phyloP scores from a whole-genome alignment of 1,140 invertebrate species.

The Nasonia longicornis region DNA sequence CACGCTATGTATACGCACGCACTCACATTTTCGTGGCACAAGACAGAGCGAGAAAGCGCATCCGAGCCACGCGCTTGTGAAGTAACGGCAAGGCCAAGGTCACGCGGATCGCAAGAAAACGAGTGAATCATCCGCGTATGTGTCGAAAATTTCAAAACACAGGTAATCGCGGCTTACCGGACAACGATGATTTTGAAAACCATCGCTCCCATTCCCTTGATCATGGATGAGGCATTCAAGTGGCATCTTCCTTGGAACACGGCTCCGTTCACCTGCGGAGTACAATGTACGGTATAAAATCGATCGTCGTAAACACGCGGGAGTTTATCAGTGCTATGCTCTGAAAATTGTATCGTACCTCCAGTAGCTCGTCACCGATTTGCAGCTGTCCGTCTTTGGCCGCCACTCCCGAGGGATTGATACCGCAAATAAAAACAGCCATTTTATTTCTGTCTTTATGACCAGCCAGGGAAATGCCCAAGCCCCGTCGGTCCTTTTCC shows the following conservation, averaged over 20 bases:
- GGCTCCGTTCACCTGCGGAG: constrained; percentile 88
- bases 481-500: constrained; percentile 73
- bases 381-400: constrained; percentile 81
- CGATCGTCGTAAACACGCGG: too few species aligned
- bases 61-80: constrained; percentile 21
- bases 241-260: constrained; percentile 95
- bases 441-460: constrained; percentile 94
- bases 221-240: constrained; percentile 94
- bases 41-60: constrained; percentile 45
- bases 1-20: too few species aligned
- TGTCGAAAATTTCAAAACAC: background rate
- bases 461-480: constrained; percentile 94
- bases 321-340: too few species aligned
- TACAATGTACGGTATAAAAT: too few species aligned
- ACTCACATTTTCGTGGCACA: background rate
- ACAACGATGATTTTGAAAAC: constrained; percentile 89
- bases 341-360: constrained; percentile 72
- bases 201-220: constrained; percentile 88
- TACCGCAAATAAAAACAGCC: constrained; percentile 95
- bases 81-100: constrained; percentile 52
- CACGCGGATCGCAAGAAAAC: constrained; percentile 32
- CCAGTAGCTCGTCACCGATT: constrained; percentile 95
- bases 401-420: constrained; percentile 89
- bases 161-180: constrained; percentile 73
- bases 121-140: too few species aligned